A percentile compares a stretch with the other conserved stretches of the same genome.
Conservation (phyloP, 2,113 vertebrate species). For the Haliaeetus leucogaster region DNA sequence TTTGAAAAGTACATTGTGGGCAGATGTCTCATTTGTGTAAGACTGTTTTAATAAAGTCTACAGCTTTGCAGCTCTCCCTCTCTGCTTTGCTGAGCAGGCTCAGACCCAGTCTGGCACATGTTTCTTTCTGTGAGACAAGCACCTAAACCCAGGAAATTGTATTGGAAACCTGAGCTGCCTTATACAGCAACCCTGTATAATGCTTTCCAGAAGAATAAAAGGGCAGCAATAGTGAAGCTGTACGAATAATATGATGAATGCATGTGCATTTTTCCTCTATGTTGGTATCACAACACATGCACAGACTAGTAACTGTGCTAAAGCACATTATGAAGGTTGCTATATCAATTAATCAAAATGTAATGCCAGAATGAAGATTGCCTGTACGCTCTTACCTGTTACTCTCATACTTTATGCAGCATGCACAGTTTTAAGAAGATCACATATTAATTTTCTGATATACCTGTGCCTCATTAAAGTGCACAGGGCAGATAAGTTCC, state of each 20-base stretch:
- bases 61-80: not conserved
- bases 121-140: not conserved
- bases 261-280: not conserved
- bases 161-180: slow-evolving; percentile 38
- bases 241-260: not conserved
- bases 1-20: not conserved
- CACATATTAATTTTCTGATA: not conserved
- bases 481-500: not conserved
- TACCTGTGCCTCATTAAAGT: not conserved
- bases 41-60: not conserved
- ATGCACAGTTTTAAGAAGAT: not conserved
- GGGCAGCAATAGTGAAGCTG: not conserved
- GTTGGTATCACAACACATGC: not conserved
- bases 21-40: not conserved
- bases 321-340: not conserved
- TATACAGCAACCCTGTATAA: not conserved
- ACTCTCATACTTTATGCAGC: not conserved
- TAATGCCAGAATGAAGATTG: not conserved
- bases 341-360: not conserved
- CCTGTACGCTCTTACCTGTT: not conserved
- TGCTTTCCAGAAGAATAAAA: slow-evolving; percentile 50
- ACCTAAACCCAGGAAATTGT: slow-evolving; percentile 43
- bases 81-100: not conserved
- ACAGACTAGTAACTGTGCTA: not conserved
- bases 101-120: not conserved